A percentile compares a stretch with the other conserved stretches of the same genome.
Evolutionary conservation across 2,888 invertebrate genomes (phyloP).

Genomic region (Leucophora obtusa): DNA sequence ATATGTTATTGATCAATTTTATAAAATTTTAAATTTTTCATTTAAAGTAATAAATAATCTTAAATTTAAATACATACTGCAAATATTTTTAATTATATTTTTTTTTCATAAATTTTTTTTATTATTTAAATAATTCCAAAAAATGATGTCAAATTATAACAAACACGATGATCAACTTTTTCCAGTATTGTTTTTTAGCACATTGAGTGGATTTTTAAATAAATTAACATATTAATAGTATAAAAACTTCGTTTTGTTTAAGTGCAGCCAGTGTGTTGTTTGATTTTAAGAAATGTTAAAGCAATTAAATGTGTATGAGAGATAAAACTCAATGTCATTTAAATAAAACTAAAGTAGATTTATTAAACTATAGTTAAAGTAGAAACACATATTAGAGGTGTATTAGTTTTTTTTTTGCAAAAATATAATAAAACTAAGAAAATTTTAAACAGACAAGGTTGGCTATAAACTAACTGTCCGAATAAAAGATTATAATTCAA

Average conservation of each 20-base stretch:
- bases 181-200: slow-evolving; percentile 1
- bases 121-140: neutral
- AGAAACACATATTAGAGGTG: neutral
- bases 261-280: slow-evolving; percentile 8
- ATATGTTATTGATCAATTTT: neutral
- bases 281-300: neutral
- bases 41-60: neutral
- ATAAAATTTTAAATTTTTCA: neutral
- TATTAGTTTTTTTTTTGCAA: neutral
- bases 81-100: slow-evolving; percentile 2
- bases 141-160: neutral
- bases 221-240: slow-evolving; percentile 17
- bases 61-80: neutral
- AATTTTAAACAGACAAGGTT: neutral
- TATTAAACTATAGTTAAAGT: slow-evolving; percentile 10
- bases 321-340: slow-evolving; percentile 21
- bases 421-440: neutral
- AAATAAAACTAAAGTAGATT: slow-evolving; percentile 12
- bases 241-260: neutral
- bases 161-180: neutral
- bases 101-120: neutral
- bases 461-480: neutral
- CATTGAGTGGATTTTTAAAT: neutral
- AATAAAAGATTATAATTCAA: neutral
- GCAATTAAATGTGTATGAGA: neutral